Base-by-base conservation (phyloP, 2,888 invertebrate species). In the Copidosoma aretas region DNA sequence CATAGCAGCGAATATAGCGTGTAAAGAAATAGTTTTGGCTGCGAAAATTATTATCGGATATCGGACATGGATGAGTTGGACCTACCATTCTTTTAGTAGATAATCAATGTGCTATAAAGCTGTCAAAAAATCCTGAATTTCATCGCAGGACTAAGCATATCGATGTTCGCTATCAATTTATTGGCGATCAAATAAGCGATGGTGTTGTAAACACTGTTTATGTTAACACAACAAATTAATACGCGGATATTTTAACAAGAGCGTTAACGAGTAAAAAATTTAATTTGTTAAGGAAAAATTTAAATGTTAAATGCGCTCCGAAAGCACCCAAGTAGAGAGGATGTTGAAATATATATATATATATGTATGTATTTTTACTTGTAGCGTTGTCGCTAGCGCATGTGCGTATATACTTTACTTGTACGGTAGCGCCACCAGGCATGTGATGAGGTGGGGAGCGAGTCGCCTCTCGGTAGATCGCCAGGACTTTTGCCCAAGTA, bases 91-190 rank as follows among this genome's bases (percentile, higher is more conserved):
- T 77, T 12, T 64, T 49, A 41, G 70, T 74, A 14, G 77, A 77
- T 49, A 78, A 77, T 61, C 73, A 73, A 21, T 75, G 75, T 52
- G 73, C 75, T 0, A 73, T 79, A 8, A 66, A 64, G 39, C 41
- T 77, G 1, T 68, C 72, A 0, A 67, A 75, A 60, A 76, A 77
- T 59, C 74, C 74, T 2, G 74, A 74, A 52, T 75, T 71, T 56
- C 76, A 77, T 57, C 72, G 73, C 10, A 62, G 74, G 1, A 65
- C 74, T 1, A 79, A 79, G 52, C 76, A 77, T 65, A 74, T 76
- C 10, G 76, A 74, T 43, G 63, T 77, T 0, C 70, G 74, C 19
- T 74, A 70, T 52, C 71, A 73, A 64, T 78, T 74, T 64, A 65
- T 75, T 10, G 54, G 75, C n/a, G 70, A 76, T 25, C 71, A 70